Evolutionary conservation across 2,888 invertebrate species (phyloP), one percentile per base, ranked within the genome.

Genomic region (Megalurothrips usitatus): DNA sequence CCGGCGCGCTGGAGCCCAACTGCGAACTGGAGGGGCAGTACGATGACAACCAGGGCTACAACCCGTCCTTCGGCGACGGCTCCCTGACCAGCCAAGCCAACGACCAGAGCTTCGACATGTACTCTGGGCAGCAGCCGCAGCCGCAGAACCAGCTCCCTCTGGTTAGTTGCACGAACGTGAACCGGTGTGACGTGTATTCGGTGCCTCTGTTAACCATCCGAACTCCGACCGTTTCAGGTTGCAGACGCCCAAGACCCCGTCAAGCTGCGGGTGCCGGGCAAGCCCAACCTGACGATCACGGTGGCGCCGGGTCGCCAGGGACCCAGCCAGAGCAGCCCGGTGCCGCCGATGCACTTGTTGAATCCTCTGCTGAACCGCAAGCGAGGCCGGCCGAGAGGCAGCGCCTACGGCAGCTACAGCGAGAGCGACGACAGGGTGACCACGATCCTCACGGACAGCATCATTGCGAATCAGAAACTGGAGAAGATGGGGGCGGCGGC

Each of bases 1-100:
- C 68, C 11, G 68, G 68, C n/a, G 68, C 68, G 12, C 68, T 75
- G 23, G 68, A 75, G 26, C 68, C 68, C n/a, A 75, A 75, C 68
- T 75, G 68, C 12, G 68, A 75, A 26, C 26, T 75, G 68, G 68
- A 75, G 26, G 68, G 68, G 26, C 68, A 75, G 26, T 75, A 26
- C 23, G 68, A 75, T 11, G 68, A 75, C 26, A 26, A 23, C 23
- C 23, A 75, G 68, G 68, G 26, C 26, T 75, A 23, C 68, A 75
- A 8, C 12, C 23, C 68, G 4, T 6, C 34, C 34, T 43, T 4
- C 34, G 34, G 3, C 34, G 34, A 43, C 6, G 34, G 6, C 34
- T 43, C 34, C 2, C 34, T 43, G 6, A 43, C 34, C 34, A 43
- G 34, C 26, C 23, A 23, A 23, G 68, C 34, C 34, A 43, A 26